These are phyloP conservation scores for Lasioglossum figueresi DNA, from an alignment of 2,888 invertebrate genomes.

Conservation along the genomic window DNA sequence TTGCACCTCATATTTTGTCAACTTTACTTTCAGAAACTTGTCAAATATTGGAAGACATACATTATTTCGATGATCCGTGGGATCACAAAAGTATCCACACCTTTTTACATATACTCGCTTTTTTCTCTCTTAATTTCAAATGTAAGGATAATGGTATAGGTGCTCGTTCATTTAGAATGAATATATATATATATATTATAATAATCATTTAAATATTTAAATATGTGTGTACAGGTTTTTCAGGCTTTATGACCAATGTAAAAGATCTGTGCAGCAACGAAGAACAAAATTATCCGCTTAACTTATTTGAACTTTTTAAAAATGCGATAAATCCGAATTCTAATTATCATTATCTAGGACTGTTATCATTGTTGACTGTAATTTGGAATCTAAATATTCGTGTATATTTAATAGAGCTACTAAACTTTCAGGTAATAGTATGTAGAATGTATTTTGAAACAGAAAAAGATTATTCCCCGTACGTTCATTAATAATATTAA, in stretches of 20 bases:
- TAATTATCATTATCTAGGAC: constrained; percentile 77
- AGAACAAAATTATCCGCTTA: constrained; percentile 73
- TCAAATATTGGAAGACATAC: constrained; percentile 74
- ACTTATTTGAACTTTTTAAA: constrained; percentile 75
- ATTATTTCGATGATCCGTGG: constrained; percentile 80
- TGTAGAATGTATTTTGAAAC: neutral
- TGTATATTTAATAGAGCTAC: constrained; percentile 71
- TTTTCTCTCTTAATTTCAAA: constrained; percentile 79
- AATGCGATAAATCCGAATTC: constrained; percentile 75
- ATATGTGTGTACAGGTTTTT: constrained; percentile 72
- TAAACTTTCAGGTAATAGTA: constrained; percentile 77
- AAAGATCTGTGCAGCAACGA: constrained; percentile 69
- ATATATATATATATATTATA: constrained; percentile 23
- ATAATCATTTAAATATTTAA: constrained; percentile 17
- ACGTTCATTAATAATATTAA: constrained; percentile 3
- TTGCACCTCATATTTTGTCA: constrained; percentile 79
- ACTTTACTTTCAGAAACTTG: constrained; percentile 77
- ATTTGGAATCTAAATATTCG: constrained; percentile 81
- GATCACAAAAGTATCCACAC: constrained; percentile 69
- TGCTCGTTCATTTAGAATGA: neutral
- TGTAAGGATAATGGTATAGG: constrained; percentile 68
- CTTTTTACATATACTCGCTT: constrained; percentile 77
- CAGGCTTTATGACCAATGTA: constrained; percentile 74
- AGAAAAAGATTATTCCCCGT: neutral
- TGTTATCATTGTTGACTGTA: constrained; percentile 75